phyloP scores from a whole-genome alignment of 2,113 vertebrate species.

The Gymnobelideus leadbeateri region DNA sequence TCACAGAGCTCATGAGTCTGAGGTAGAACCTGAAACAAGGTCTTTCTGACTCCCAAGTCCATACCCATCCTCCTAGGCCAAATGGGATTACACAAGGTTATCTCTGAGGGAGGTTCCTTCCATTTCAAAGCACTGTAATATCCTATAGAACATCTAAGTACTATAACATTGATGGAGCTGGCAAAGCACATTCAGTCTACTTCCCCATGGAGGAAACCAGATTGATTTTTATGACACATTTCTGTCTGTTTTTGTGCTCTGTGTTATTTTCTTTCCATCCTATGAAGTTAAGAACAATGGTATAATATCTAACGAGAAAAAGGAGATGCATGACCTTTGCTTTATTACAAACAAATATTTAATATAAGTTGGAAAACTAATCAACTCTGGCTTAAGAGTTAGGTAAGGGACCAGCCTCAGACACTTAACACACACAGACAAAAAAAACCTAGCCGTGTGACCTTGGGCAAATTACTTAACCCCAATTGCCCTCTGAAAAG shows the following conservation, averaged over 20 bases:
- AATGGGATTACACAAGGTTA: neutral
- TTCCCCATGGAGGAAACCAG: conserved; percentile 10
- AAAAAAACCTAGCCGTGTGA: too few relatives aligned
- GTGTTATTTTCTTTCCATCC: neutral
- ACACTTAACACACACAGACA: too few relatives aligned
- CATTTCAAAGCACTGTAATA: neutral
- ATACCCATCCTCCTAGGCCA: neutral
- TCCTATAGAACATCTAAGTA: too few relatives aligned
- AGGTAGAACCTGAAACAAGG: neutral
- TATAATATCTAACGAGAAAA: neutral
- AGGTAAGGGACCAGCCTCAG: neutral
- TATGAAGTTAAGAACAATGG: neutral
- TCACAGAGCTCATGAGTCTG: neutral
- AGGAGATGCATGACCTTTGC: neutral
- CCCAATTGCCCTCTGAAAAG: too few relatives aligned
- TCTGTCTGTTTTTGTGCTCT: neutral
- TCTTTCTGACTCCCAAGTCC: neutral
- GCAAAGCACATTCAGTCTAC: neutral
- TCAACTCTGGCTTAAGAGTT: neutral
- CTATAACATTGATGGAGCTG: too few relatives aligned
- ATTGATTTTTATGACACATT: neutral
- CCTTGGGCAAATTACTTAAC: too few relatives aligned
- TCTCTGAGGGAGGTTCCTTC: neutral
- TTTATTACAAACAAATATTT: neutral
- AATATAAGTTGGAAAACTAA: neutral